phyloP scores from a whole-genome alignment of 2,888 invertebrate genomes.

The Stratiomys singularior region DNA sequence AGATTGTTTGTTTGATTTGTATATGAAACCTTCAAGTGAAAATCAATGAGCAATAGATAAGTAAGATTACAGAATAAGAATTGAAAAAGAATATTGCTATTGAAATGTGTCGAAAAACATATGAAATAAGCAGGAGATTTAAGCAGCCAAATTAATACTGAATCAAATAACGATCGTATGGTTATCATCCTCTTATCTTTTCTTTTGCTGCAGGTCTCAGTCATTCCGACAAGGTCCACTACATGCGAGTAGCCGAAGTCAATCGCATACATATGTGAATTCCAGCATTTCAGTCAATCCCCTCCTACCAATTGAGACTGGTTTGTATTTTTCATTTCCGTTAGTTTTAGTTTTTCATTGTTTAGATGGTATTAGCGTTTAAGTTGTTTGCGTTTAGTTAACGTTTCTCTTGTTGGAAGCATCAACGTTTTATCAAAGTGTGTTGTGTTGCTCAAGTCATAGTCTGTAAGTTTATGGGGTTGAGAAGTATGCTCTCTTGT shows the following conservation, averaged over 20 bases:
- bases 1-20: constrained; percentile 1
- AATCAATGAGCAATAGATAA: neutral
- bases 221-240: constrained; percentile 83
- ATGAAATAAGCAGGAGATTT: constrained; percentile 12
- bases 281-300: constrained; percentile 93
- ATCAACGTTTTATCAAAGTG: neutral
- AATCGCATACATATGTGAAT: constrained; percentile 77
- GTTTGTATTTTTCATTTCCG: constrained; percentile 66
- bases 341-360: constrained; percentile 47
- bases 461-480: neutral
- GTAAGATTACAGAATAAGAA: neutral
- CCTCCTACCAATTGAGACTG: constrained; percentile 88
- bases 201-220: constrained; percentile 82
- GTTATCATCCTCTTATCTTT: constrained; percentile 65
- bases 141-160: constrained; percentile 31
- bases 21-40: neutral
- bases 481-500: neutral
- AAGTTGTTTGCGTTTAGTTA: constrained; percentile 47
- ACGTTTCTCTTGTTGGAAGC: constrained; percentile 3
- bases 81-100: neutral
- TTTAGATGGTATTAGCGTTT: constrained; percentile 47
- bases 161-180: constrained; percentile 53
- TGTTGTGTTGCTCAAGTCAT: neutral
- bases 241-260: constrained; percentile 67
- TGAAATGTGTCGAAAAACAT: neutral